phyloP scores from a whole-genome alignment of 30 jellyfish, hydroid and myxozoan species.

The Haliclystus octoradiatus region DNA sequence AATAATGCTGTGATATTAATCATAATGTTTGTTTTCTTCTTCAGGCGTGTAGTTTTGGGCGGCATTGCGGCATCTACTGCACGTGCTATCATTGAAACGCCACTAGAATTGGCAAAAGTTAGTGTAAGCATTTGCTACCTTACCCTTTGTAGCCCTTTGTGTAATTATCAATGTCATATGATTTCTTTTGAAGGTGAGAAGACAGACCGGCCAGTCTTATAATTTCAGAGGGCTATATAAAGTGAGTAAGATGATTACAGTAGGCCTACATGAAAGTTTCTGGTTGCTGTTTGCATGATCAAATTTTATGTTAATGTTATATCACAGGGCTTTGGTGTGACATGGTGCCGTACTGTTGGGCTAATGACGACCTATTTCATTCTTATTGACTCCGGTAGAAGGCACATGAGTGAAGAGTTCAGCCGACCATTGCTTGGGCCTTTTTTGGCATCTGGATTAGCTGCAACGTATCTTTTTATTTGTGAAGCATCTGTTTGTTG shows the following conservation, averaged over 20 bases:
- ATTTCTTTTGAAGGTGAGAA: slow-evolving; percentile 29
- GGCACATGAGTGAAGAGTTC: slow-evolving; percentile 67
- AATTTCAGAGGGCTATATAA: slow-evolving; percentile 64
- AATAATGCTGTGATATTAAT: background rate
- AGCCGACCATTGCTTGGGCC: slow-evolving; percentile 72
- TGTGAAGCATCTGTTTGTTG: background rate
- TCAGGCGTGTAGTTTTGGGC: slow-evolving; percentile 79
- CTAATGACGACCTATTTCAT: slow-evolving; percentile 68
- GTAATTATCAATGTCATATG: too few species aligned
- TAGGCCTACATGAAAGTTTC: background rate
- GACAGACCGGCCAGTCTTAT: slow-evolving; percentile 91
- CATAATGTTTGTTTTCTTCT: background rate
- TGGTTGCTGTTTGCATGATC: background rate
- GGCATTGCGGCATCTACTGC: slow-evolving; percentile 93
- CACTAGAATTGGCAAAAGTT: slow-evolving; percentile 79
- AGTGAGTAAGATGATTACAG: slow-evolving; percentile 8
- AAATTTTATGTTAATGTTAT: background rate
- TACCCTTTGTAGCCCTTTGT: slow-evolving; percentile 2
- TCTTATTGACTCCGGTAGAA: slow-evolving; percentile 54
- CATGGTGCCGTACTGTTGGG: slow-evolving; percentile 74
- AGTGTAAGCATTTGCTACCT: background rate
- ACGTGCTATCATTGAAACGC: slow-evolving; percentile 79
- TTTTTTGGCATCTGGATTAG: slow-evolving; percentile 63
- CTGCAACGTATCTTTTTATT: slow-evolving; percentile 80
- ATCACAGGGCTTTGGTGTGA: slow-evolving; percentile 67